Evolutionary conservation across 2,888 invertebrate species (phyloP), one percentile per base, ranked within the genome.

Genomic region (Bursaphelenchus okinawaensis): DNA sequence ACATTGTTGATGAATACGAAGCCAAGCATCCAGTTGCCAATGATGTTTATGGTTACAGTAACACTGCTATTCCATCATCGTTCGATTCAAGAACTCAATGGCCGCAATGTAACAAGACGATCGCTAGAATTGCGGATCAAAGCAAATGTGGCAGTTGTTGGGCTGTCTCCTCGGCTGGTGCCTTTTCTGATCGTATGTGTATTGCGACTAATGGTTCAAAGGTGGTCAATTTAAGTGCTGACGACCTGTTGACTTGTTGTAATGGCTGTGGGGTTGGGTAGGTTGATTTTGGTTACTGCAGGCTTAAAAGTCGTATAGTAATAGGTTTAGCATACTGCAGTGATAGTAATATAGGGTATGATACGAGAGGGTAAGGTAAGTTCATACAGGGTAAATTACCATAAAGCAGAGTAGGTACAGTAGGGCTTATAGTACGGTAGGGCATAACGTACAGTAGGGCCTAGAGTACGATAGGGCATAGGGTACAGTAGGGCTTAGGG

Each of bases 11-110:
- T 40, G 40, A 40, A 40, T 6, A 40, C n/a, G 40, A 40, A 40
- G 40, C 40, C 40, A 40, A 12, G 12, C 40, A 40, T 40, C 40
- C 40, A 3, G 40, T 40, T 4, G 40, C 40, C 3, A 40, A 40
- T 40, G 40, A 40, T 40, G 40, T 4, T 40, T 40, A 40, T 40
- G 40, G 40, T n/a, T 40, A 40, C 6, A 1, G 16, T 12, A 40
- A 6, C 6, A 40, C 40, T 40, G 16, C 2, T 12, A 40, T 40
- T 6, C 54, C 54, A 1, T 16, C 16, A 24, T 12, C 54, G 12
- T 54, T 54, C 54, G 54, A 54, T 19, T 54, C 54, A 19, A 1
- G 54, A 24, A 54, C 54, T 54, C 54, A 54, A 54, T 54, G 54
- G 54, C 54, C 54, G 12, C 26, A 24, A 1, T 54, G 54, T 54